Evolutionary conservation across 2,888 invertebrate genomes (phyloP), one percentile per base, ranked within the genome.

Genomic region (Eledona agricola): DNA sequence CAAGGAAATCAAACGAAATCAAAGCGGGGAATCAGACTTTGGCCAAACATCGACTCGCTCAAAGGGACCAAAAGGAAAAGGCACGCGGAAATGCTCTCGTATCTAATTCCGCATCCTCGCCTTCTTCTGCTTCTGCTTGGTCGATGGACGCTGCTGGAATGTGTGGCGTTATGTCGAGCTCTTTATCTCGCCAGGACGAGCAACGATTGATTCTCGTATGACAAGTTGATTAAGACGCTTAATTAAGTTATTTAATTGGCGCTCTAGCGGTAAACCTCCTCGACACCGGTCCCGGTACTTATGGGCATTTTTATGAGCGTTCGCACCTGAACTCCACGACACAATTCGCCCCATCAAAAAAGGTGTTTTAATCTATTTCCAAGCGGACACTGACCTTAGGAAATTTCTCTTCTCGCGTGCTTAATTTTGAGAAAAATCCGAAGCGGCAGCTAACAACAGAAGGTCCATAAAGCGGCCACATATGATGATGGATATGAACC

Each of bases 231-330:
- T 79, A 79, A 79, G 76, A 75, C 77, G 77, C 76, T 79, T 79
- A 80, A 80, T 80, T 79, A 80, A 80, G 79, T 79, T 77, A 78
- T 79, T 79, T 80, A 80, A 80, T 79, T 80, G 78, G 72, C 66
- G 64, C 67, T 64, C 57, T 68, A 66, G 67, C 69, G 70, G 69
- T 63, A 64, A 66, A 70, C 69, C 63, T 19, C 35, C 22, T 28
- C 40, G 17, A 23, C 26, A 28, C 28, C 38, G 9, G 15, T 22
- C 45, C 17, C 10, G 15, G 50, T 32, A 50, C 50, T 50, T 50
- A 50, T 40, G 50, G 13, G 25, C 28, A 49, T 49, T 49, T 49
- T 49, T 49, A 35, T 46, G 12, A 23, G 4, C 25, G 32, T 15
- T 32, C 26, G 15, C 28, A 40, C 26, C 28, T 40, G n/a, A n/a